Evolutionary conservation across 2,113 vertebrate genomes (phyloP), one percentile per base, ranked within the genome.

Genomic region (Sinocyclocheilus anophthalmus): DNA sequence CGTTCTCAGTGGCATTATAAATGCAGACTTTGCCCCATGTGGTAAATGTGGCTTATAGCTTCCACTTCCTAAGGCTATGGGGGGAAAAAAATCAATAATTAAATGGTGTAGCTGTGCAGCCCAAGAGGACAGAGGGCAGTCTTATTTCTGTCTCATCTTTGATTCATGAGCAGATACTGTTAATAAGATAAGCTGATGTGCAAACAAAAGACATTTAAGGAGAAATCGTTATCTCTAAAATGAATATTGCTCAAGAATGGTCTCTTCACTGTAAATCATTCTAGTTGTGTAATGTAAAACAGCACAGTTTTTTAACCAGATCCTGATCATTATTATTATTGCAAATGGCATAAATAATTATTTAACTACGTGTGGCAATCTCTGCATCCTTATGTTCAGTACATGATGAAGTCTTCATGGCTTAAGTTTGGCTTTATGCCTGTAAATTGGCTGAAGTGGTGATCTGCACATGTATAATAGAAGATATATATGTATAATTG

Each of bases 401-500:
- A 75, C 67, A 20, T 20, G 33, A 24, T 73, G 39, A 73, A 75
- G 70, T 45, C 72, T 24, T 48, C 42, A 75, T 48, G 11, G 4
- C 16, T 33, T 3, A 33, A 3, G 73, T 50, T 70, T 72, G 18
- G 84, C 72, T 30, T 80, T 30, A 57, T 57, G 67, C 18, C 48
- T 42, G 75, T 55, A 72, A 72, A 24, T 42, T 61, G 86, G 67
- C 76, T 59, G 4, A 86, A 86, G 65, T 85, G 50, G 67, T 59
- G 69, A 81, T 57, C 72, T 76, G 24, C 42, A 75, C 75, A 85
- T 88, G 30, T 61, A 84, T 90, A 65, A 88, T 87, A 65, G 33
- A 88, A 84, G 84, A 79, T 61, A 73, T 22, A 22, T 65, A 83
- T 89, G 4, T 70, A 84, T 90, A 85, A 90, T 88, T 88, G 81